A percentile compares a stretch with the other conserved stretches of the same genome.
These are phyloP conservation scores for Acropternis orthonyx DNA, from an alignment of 2,797 vertebrate species.

Conservation along the genomic window DNA sequence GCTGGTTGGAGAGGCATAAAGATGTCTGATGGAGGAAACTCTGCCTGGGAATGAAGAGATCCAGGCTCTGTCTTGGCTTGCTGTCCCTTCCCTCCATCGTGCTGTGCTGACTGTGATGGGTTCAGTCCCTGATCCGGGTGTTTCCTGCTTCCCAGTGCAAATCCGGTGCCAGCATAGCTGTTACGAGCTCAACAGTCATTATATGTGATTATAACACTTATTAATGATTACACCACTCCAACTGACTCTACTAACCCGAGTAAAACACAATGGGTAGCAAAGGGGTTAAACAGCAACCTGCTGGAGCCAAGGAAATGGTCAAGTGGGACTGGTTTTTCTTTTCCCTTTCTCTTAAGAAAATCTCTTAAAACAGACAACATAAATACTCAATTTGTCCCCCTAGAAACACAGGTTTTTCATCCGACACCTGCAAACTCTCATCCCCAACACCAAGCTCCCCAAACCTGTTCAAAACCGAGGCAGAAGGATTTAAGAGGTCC, in stretches of 20 bases:
- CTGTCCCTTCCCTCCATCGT: accelerated
- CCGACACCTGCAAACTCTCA: neutral
- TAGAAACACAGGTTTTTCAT: neutral
- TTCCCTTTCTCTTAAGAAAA: neutral
- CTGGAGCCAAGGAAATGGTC: neutral
- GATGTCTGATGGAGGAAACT: neutral
- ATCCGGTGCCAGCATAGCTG: neutral
- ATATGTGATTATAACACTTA: accelerated
- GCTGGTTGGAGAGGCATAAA: accelerated
- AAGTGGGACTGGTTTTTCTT: neutral
- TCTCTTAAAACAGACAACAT: neutral
- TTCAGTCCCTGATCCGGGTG: accelerated
- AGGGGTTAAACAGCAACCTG: neutral
- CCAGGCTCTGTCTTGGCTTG: neutral
- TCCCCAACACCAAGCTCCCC: neutral
- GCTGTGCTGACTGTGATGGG: neutral
- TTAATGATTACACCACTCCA: accelerated
- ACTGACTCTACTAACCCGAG: neutral
- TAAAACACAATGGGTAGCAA: neutral
- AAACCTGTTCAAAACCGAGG: accelerated
- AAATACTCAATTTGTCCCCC: neutral
- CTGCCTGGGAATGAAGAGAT: neutral
- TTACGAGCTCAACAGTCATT: neutral
- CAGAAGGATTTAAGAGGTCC: neutral
- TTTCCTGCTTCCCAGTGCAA: neutral